Evolutionary conservation across 2,113 vertebrate species (phyloP).

Genomic region (Aleadryas rufinucha): DNA sequence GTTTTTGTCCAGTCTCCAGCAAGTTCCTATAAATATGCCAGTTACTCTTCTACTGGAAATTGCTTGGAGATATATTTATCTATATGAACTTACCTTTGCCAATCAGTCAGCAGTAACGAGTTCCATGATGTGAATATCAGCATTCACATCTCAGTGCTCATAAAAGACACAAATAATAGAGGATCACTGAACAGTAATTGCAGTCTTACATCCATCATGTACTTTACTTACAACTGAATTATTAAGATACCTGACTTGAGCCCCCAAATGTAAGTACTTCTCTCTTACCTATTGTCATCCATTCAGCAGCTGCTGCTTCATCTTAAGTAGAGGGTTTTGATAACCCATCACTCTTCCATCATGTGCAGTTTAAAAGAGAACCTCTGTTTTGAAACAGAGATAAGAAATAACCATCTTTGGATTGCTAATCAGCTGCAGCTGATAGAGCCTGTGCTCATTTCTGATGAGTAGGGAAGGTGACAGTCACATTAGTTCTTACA

Average conservation of each 20-base stretch:
- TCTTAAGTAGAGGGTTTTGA: not conserved
- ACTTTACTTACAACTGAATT: not conserved
- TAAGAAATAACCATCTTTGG: not conserved
- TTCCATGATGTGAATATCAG: not conserved
- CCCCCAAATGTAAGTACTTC: not conserved
- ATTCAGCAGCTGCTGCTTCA: not conserved
- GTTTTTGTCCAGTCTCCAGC: not conserved
- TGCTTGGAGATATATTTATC: not conserved
- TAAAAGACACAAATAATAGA: not conserved
- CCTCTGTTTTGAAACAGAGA: not conserved
- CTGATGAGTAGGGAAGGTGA: not conserved
- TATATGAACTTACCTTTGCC: not conserved
- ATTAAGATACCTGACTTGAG: not conserved
- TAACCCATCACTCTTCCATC: not conserved
- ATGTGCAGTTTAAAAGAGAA: not conserved
- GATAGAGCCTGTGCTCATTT: not conserved
- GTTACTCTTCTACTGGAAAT: not conserved
- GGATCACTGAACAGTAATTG: not conserved
- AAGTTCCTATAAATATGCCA: not conserved
- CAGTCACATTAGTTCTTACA: not conserved
- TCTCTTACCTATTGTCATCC: not conserved
- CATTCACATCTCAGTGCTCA: not conserved
- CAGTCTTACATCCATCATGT: not conserved
- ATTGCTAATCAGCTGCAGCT: not conserved
- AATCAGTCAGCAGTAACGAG: fast-evolving